Evolutionary conservation across 2,797 vertebrate genomes (phyloP).

Genomic region (Furcifer pardalis): DNA sequence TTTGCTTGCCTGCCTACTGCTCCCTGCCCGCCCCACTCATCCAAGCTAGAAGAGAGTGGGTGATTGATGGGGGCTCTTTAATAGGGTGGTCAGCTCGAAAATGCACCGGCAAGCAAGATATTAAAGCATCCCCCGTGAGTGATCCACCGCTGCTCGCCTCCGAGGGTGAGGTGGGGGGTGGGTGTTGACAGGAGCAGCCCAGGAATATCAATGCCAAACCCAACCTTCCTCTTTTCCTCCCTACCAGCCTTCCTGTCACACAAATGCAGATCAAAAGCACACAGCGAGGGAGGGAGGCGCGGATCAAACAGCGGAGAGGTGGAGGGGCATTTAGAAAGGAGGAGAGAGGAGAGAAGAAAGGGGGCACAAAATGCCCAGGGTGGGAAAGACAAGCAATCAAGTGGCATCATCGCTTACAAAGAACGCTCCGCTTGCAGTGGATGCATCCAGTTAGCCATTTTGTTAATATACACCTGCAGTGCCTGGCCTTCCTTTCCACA

Average conservation of each 20-base stretch:
- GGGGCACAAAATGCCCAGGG: neutral
- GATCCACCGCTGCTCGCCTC: slow-evolving; percentile 68
- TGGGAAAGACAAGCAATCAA: neutral
- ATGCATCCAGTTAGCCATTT: slow-evolving; percentile 55
- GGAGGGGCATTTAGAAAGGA: neutral
- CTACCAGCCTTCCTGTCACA: slow-evolving; percentile 36
- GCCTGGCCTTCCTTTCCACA: neutral
- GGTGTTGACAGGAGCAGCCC: slow-evolving; percentile 44
- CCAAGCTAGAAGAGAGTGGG: slow-evolving; percentile 80
- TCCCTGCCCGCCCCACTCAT: slow-evolving; percentile 26
- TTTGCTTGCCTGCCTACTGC: slow-evolving; percentile 28
- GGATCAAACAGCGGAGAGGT: slow-evolving; percentile 40
- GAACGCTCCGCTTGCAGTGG: neutral
- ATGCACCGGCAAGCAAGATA: slow-evolving; percentile 76
- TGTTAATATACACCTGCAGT: slow-evolving; percentile 34
- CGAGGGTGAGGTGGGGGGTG: neutral
- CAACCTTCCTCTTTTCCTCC: neutral
- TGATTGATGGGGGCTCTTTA: slow-evolving; percentile 82
- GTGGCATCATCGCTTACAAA: slow-evolving; percentile 3
- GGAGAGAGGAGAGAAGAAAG: neutral
- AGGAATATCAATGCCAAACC: slow-evolving; percentile 73
- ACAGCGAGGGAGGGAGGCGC: slow-evolving; percentile 21
- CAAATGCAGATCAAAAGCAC: slow-evolving; percentile 48
- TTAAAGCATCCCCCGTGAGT: slow-evolving; percentile 68
- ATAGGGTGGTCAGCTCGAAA: slow-evolving; percentile 76